Base-by-base conservation (phyloP, 2,888 invertebrate species). In the Parasteatoda lunata region DNA sequence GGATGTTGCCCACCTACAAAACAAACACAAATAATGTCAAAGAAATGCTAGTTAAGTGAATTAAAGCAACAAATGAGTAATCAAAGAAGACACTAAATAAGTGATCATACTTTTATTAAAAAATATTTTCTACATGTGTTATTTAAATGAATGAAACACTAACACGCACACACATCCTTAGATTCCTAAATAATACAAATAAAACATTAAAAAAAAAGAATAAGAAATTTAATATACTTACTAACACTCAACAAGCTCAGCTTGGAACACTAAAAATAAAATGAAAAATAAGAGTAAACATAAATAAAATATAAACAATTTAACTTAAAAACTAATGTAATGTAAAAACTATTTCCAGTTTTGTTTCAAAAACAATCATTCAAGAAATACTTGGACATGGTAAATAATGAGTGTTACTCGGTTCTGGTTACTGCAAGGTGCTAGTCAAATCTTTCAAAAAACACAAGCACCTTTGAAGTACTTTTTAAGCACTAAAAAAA, bases 211-310 rank as follows among this genome's bases (percentile, higher is more conserved):
- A 45, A 68, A 68, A 30, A 30, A 68, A 30, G 30, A 45, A 59
- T 3, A 6, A 59, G n/a, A 13, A 59, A 59, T 13, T 68, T 3
- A 11, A 76, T 45, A 48, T 81, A 88, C 88, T 95, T 95, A 91
- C 97, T 96, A 8, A 98, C 96, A 91, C 95, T 96, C 30, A 97
- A 92, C 64, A 98, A 91, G 45, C 92, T 91, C 65, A 93, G 91
- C 83, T 91, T 92, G 45, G 91, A 91, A 79, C 91, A 91, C 92
- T 93, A 91, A 64, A 91, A 75, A 87, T 15, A 75, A 68, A 51
- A 78, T 9, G 9, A 45, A 79, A 4, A 49, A 48, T 51, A n/a
- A n/a, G n/a, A 76, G 47, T 45, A 49, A 11, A 3, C n/a, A 48
- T 5, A 15, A 71, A 48, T 13, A n/a, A 5, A 48, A 71, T 71